Evolutionary conservation across 2,888 invertebrate genomes (phyloP).

Genomic region (Physocephala rufipes): DNA sequence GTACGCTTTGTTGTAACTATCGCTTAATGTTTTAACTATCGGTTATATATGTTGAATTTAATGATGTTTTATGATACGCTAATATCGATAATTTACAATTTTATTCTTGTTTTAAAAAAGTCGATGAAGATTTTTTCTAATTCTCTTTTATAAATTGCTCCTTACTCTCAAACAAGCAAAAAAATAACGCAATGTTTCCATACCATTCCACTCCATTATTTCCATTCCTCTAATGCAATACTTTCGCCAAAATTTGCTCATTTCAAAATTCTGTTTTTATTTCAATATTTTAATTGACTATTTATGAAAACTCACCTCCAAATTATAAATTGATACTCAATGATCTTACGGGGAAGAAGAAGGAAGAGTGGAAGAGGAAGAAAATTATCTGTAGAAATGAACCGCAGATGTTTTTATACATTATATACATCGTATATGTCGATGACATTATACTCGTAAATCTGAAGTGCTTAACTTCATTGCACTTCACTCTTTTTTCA

Average conservation of each 20-base stretch:
- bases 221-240: background rate
- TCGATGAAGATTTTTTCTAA: background rate
- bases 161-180: background rate
- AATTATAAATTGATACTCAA: background rate
- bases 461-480: background rate
- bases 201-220: background rate
- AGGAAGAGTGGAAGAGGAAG: background rate
- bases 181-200: too few relatives aligned
- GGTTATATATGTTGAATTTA: too few relatives aligned
- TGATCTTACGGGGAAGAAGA: background rate
- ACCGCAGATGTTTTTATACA: slow-evolving; percentile 4
- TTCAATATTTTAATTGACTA: background rate
- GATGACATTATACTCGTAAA: background rate
- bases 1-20: too few relatives aligned
- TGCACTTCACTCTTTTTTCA: background rate
- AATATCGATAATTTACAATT: slow-evolving; percentile 35
- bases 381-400: background rate
- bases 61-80: slow-evolving; percentile 39
- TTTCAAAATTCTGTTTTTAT: background rate
- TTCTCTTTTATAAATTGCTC: background rate
- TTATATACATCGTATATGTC: background rate
- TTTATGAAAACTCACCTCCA: slow-evolving; percentile 5
- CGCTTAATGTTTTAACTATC: too few relatives aligned
- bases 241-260: background rate
- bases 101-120: slow-evolving; percentile 7